These are phyloP conservation scores for Tiliqua scincoides DNA, from an alignment of 2,113 vertebrate species.

Conservation along the genomic window DNA sequence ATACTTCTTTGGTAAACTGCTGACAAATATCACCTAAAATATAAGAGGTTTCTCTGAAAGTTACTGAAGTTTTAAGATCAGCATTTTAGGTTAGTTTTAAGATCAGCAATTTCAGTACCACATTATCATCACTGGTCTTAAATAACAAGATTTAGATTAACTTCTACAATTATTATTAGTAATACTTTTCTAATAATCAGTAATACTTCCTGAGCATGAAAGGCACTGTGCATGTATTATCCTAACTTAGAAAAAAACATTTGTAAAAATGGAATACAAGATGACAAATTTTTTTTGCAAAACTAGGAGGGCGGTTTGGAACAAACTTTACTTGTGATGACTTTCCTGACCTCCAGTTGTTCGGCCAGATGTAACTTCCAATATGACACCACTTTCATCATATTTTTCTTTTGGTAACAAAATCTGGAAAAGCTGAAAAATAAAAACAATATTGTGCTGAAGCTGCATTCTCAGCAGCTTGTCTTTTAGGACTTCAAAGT, in stretches of 20 bases:
- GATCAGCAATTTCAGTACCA: too few relatives aligned
- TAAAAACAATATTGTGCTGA: not conserved
- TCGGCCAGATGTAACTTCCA: constrained; percentile 92
- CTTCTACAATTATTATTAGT: too few relatives aligned
- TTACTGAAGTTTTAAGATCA: not conserved
- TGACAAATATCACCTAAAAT: constrained; percentile 94
- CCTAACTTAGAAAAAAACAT: not conserved
- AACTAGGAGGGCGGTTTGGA: constrained; percentile 32
- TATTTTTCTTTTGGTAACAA: constrained; percentile 85
- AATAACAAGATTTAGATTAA: not conserved
- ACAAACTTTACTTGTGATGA: constrained; percentile 44
- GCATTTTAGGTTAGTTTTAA: too few relatives aligned
- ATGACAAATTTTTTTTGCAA: constrained; percentile 50
- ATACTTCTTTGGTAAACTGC: constrained; percentile 93
- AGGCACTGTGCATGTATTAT: too few relatives aligned
- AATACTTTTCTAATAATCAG: too few relatives aligned
- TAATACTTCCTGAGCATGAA: too few relatives aligned
- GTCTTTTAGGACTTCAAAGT: not conserved
- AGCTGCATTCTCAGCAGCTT: constrained; percentile 19
- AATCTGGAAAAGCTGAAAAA: constrained; percentile 81
- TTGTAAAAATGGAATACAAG: constrained; percentile 15
- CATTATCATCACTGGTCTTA: not conserved
- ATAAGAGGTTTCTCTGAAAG: not conserved
- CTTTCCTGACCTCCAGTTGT: constrained; percentile 91
- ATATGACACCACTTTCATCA: constrained; percentile 81